phyloP scores from a whole-genome alignment of 2,888 invertebrate genomes.

The Drosophila tanythrix region DNA sequence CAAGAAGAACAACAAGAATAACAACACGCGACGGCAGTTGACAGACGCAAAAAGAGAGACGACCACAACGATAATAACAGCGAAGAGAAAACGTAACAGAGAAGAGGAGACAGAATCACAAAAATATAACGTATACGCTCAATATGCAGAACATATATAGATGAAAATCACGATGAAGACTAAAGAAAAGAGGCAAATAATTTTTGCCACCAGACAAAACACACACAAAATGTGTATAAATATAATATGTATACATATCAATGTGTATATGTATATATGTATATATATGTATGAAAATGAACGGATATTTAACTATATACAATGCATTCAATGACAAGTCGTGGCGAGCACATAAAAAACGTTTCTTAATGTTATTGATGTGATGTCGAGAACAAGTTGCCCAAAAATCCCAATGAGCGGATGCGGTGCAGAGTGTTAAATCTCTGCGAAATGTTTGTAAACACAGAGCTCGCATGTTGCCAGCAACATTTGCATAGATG shows the following conservation, averaged over 20 bases:
- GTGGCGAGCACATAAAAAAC: constrained; percentile 33
- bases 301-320: constrained; percentile 48
- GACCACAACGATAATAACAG: constrained; percentile 25
- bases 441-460: constrained; percentile 35
- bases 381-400: constrained; percentile 36
- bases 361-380: constrained; percentile 41
- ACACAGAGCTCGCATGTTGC: constrained; percentile 28
- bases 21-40: constrained; percentile 54
- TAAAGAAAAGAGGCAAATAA: constrained; percentile 25
- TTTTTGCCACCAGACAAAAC: constrained; percentile 41
- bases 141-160: constrained; percentile 45
- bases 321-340: constrained; percentile 57
- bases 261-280: background rate
- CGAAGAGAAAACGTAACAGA: constrained; percentile 32
- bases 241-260: constrained; percentile 34
- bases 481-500: constrained; percentile 61
- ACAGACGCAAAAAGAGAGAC: constrained; percentile 25
- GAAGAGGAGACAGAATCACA: constrained; percentile 41
- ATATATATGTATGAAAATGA: constrained; percentile 16
- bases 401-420: constrained; percentile 13
- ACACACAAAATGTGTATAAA: constrained; percentile 45
- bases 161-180: constrained; percentile 46
- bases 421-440: constrained; percentile 1
- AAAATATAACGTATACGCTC: constrained; percentile 64
- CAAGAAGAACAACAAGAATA: constrained; percentile 35